Evolutionary conservation across 2,113 vertebrate species (phyloP).

Genomic region (Silurus meridionalis): DNA sequence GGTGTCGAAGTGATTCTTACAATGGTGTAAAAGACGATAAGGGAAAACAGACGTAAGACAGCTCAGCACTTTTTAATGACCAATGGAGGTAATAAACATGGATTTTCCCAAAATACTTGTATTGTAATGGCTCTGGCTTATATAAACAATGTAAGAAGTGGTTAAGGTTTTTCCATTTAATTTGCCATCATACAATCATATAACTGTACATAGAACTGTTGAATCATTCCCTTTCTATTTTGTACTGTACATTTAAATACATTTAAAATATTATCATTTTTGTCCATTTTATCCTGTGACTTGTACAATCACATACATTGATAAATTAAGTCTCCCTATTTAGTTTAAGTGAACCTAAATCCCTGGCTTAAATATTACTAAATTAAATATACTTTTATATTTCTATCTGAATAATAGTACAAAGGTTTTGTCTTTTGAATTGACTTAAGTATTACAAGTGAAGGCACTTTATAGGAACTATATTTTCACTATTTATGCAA

Average conservation of each 20-base stretch:
- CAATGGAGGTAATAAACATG: neutral
- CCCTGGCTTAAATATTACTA: too few species aligned
- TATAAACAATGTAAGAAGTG: neutral
- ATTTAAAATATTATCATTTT: neutral
- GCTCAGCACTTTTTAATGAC: neutral
- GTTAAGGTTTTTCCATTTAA: neutral
- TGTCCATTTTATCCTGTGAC: neutral
- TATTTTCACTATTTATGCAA: too few species aligned
- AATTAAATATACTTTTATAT: too few species aligned
- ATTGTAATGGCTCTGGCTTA: neutral
- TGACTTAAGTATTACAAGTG: too few species aligned
- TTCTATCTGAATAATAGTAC: too few species aligned
- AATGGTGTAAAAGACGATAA: neutral
- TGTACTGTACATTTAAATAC: neutral
- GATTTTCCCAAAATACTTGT: neutral
- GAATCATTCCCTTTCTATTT: neutral
- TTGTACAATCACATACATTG: neutral
- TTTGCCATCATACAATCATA: neutral
- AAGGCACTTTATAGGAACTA: too few species aligned
- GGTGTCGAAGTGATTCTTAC: neutral
- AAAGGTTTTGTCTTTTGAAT: too few species aligned
- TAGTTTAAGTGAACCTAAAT: neutral
- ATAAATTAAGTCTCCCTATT: neutral
- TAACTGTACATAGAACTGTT: neutral
- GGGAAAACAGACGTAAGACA: neutral